Percentiles rank a stretch among this genome's conserved stretches.
phyloP scores from a whole-genome alignment of 2,113 vertebrate species.

The Microtus oregoni region DNA sequence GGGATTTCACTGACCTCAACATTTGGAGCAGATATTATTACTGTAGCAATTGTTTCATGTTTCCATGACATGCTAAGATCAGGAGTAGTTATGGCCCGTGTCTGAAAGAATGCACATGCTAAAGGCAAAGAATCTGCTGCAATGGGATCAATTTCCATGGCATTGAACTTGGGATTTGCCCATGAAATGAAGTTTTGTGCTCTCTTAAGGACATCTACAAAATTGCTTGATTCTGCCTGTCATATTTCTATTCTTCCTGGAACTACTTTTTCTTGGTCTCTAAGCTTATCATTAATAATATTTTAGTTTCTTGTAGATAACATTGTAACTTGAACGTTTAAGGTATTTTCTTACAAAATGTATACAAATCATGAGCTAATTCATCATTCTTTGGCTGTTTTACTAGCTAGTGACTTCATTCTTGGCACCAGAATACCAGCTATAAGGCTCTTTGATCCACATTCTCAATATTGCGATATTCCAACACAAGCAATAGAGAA shows the following conservation, averaged over 20 bases:
- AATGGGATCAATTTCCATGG: constrained; percentile 64
- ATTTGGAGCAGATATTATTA: background rate
- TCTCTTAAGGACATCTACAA: constrained; percentile 54
- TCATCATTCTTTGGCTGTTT: constrained; percentile 6
- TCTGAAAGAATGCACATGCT: constrained; percentile 44
- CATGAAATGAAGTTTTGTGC: constrained; percentile 71
- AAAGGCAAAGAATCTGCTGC: constrained; percentile 44
- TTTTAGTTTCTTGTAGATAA: background rate
- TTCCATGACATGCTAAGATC: constrained; percentile 50
- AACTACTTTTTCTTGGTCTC: constrained; percentile 13
- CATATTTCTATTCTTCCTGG: constrained; percentile 42
- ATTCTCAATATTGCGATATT: background rate
- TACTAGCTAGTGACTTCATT: background rate
- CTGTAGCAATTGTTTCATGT: constrained; percentile 13
- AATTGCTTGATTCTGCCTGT: constrained; percentile 44
- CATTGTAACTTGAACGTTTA: background rate
- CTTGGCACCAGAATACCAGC: background rate
- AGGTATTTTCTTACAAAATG: constrained; percentile 16
- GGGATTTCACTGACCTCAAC: background rate
- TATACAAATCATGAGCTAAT: background rate
- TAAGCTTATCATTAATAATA: background rate
- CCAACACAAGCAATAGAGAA: background rate
- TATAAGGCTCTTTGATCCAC: background rate
- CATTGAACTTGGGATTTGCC: constrained; percentile 55
- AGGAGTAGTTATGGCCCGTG: constrained; percentile 36